phyloP scores from a whole-genome alignment of 2,888 invertebrate genomes.

The Psococerastis gibbosa region DNA sequence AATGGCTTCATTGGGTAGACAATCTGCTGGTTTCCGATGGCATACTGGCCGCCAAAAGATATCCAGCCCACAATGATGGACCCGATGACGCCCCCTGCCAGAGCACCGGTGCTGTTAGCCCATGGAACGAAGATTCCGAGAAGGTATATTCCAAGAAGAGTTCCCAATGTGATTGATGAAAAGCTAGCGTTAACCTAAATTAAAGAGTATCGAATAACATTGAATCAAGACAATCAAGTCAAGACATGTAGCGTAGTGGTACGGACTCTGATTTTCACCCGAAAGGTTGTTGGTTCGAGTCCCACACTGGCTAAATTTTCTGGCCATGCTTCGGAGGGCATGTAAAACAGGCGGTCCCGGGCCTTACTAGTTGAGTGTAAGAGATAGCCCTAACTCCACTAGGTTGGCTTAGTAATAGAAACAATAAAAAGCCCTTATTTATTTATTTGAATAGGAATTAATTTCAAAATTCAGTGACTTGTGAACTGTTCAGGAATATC shows the following conservation, averaged over 20 bases:
- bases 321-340: too few species aligned
- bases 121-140: constrained; percentile 21
- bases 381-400: too few species aligned
- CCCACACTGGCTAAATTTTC: too few species aligned
- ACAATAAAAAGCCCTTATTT: too few species aligned
- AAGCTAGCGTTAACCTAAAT: constrained; percentile 19
- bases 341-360: too few species aligned
- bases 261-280: too few species aligned
- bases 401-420: too few species aligned
- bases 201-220: background rate
- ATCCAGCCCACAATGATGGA: constrained; percentile 19
- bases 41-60: constrained; percentile 19
- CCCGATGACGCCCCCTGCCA: constrained; percentile 18
- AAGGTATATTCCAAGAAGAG: constrained; percentile 20
- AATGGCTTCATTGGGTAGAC: constrained; percentile 19
- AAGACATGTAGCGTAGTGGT: too few species aligned
- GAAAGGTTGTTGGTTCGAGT: too few species aligned
- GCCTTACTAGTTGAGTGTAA: too few species aligned
- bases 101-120: constrained; percentile 20
- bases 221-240: background rate
- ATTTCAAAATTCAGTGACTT: too few species aligned
- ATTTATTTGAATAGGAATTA: background rate
- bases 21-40: constrained; percentile 18
- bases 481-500: too few species aligned
- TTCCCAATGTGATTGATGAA: constrained; percentile 19